phyloP scores from a whole-genome alignment of 2,888 invertebrate species.

The Phaedon cochleariae region DNA sequence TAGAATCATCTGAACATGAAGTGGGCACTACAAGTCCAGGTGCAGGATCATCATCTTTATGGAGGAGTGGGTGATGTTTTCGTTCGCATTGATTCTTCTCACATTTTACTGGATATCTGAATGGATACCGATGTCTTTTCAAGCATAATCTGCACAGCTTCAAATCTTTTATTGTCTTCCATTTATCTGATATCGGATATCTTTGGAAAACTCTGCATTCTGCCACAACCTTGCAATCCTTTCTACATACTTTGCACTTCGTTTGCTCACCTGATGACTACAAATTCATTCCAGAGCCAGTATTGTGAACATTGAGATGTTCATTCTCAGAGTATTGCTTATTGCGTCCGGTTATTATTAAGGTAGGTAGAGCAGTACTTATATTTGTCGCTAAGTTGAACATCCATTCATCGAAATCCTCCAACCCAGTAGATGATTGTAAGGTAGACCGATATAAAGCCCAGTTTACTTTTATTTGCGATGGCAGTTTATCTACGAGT shows the following conservation, averaged over 20 bases:
- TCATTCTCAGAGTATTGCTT: too few species aligned
- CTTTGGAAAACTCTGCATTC: not conserved
- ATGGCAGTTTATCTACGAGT: slow-evolving; percentile 13
- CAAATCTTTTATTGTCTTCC: not conserved
- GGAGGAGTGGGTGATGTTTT: slow-evolving; percentile 11
- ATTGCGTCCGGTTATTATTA: not conserved
- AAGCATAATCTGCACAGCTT: slow-evolving; percentile 2
- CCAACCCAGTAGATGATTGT: slow-evolving; percentile 8
- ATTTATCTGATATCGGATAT: not conserved
- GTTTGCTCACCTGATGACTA: not conserved
- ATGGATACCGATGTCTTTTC: slow-evolving; percentile 10
- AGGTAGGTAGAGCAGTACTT: not conserved
- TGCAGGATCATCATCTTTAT: not conserved
- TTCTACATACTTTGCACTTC: not conserved
- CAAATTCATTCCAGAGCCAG: too few species aligned
- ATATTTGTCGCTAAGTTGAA: not conserved
- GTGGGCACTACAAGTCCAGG: not conserved
- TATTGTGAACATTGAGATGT: too few species aligned
- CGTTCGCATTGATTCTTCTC: not conserved
- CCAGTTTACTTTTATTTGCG: slow-evolving; percentile 21
- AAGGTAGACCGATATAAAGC: slow-evolving; percentile 6
- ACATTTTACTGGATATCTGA: slow-evolving; percentile 6
- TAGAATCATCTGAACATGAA: too few species aligned
- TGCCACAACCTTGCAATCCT: not conserved
- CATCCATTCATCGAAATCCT: slow-evolving; percentile 12